These are phyloP conservation scores for Xestia xanthographa DNA, from an alignment of 2,888 invertebrate species.

Conservation along the genomic window DNA sequence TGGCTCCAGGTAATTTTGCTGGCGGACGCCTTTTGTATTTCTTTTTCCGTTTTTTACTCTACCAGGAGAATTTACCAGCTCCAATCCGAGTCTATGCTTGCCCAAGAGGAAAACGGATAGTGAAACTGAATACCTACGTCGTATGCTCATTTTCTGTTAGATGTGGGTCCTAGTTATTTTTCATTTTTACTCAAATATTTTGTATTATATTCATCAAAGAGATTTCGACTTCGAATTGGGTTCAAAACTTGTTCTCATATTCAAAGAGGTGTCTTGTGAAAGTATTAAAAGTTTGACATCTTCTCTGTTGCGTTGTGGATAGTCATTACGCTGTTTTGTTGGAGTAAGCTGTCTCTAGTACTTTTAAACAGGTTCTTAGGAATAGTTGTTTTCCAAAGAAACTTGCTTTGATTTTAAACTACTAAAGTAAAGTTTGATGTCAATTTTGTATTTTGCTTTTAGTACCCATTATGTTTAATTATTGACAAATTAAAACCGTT, in stretches of 20 bases:
- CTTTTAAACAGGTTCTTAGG: slow-evolving; percentile 3
- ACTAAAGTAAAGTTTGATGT: background rate
- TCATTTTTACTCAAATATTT: slow-evolving; percentile 33
- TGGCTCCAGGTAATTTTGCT: slow-evolving; percentile 72
- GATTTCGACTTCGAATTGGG: slow-evolving; percentile 9
- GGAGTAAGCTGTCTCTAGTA: background rate
- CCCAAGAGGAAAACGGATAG: slow-evolving; percentile 75
- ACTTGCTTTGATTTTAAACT: slow-evolving; percentile 2
- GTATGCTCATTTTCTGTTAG: slow-evolving; percentile 70
- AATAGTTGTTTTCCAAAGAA: slow-evolving; percentile 4
- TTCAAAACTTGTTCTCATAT: slow-evolving; percentile 34
- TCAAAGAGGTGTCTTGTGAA: slow-evolving; percentile 32
- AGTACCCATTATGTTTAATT: background rate
- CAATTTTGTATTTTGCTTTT: background rate
- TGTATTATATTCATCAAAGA: slow-evolving; percentile 1
- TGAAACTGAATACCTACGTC: slow-evolving; percentile 71
- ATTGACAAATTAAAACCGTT: background rate
- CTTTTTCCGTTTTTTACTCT: slow-evolving; percentile 84
- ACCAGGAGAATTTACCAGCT: slow-evolving; percentile 84
- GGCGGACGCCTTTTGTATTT: slow-evolving; percentile 84
- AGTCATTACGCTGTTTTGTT: slow-evolving; percentile 32
- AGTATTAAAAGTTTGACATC: slow-evolving; percentile 36
- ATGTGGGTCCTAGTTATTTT: slow-evolving; percentile 47
- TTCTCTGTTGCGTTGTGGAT: slow-evolving; percentile 6
- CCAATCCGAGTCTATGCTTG: slow-evolving; percentile 82